A percentile compares a stretch with the other conserved stretches of the same genome.
Evolutionary conservation across 2,797 vertebrate genomes (phyloP).

Genomic region (Danionella dracula): DNA sequence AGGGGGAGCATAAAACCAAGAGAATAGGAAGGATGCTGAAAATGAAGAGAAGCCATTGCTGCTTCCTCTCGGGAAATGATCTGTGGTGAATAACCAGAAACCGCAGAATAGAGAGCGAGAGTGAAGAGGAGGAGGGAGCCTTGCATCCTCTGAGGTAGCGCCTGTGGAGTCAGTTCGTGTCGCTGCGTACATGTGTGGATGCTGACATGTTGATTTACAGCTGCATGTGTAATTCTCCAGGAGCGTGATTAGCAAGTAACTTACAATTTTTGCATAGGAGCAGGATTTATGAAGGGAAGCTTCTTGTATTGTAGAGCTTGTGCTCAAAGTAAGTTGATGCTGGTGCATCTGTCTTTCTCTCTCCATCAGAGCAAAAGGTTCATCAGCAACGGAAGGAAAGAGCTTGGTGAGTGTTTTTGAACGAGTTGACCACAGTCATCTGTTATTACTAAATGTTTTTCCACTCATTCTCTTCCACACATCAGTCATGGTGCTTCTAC

Average conservation of each 20-base stretch:
- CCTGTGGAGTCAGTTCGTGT: constrained; percentile 39
- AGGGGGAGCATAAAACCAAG: neutral
- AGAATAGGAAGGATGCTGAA: constrained; percentile 6
- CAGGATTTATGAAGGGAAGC: neutral
- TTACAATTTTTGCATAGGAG: neutral
- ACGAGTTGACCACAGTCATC: no score
- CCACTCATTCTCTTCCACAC: constrained; percentile 12
- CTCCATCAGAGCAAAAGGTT: constrained; percentile 24
- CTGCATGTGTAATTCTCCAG: constrained; percentile 22
- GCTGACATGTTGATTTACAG: constrained; percentile 21
- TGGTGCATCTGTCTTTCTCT: constrained; percentile 14
- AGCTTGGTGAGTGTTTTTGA: neutral
- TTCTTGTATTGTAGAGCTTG: neutral
- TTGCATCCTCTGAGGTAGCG: constrained; percentile 31
- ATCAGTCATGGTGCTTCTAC: neutral
- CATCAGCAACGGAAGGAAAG: constrained; percentile 1
- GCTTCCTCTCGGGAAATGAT: constrained; percentile 4
- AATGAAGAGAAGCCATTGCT: neutral
- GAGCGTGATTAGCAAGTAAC: neutral
- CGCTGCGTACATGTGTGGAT: constrained; percentile 22
- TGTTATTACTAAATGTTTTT: neutral
- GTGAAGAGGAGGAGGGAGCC: neutral
- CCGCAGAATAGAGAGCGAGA: constrained; percentile 3
- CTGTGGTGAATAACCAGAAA: constrained; percentile 8
- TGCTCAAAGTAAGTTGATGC: no score